Evolutionary conservation across 2,888 invertebrate species (phyloP).

Genomic region (Cheilosia variabilis): DNA sequence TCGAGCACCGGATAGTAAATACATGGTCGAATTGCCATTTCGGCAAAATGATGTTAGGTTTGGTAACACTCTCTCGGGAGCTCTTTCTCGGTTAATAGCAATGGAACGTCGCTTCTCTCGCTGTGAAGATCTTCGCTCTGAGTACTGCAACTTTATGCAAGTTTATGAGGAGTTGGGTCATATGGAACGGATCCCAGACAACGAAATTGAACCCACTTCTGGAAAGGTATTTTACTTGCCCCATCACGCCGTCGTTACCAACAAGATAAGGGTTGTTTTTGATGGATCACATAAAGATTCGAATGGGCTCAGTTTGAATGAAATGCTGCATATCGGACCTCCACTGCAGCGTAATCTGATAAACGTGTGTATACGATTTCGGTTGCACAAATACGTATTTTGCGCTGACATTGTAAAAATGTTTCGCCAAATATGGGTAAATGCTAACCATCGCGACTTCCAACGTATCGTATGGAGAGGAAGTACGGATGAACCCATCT

Average conservation of each 20-base stretch:
- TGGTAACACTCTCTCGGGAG: not conserved
- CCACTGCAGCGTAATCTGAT: conserved; percentile 42
- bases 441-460: not conserved
- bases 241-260: not conserved
- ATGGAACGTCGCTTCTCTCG: conserved; percentile 5
- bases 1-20: not conserved
- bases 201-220: not conserved
- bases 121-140: not conserved
- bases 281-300: not conserved
- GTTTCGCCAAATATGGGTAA: conserved; percentile 69
- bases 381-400: conserved; percentile 37
- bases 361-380: conserved; percentile 62
- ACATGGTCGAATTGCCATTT: not conserved
- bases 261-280: not conserved
- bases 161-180: not conserved
- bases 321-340: conserved; percentile 17
- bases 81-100: not conserved
- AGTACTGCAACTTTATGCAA: not conserved
- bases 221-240: conserved; percentile 5
- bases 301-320: not conserved
- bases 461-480: conserved; percentile 6
- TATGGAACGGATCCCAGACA: not conserved
- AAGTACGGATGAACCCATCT: not conserved
- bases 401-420: conserved; percentile 49
- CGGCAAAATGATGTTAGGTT: not conserved